A percentile compares a stretch with the other conserved stretches of the same genome.
phyloP scores from a whole-genome alignment of 2,888 invertebrate genomes.

The Nymphalis urticae region DNA sequence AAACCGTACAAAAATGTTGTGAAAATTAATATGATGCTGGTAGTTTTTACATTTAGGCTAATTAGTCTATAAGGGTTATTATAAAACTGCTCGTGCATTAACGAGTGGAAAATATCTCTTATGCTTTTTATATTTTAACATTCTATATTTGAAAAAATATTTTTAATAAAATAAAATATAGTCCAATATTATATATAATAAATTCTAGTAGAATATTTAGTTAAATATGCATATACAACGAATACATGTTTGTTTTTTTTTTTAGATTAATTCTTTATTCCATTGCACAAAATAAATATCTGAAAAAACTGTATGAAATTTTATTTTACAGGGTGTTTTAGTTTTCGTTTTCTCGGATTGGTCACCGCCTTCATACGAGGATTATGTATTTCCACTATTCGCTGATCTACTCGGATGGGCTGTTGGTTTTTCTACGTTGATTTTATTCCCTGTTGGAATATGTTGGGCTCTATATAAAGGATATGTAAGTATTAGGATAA shows the following conservation, averaged over 20 bases:
- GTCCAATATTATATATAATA: too few species aligned
- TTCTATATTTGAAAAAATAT: background rate
- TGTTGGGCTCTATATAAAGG: slow-evolving; percentile 66
- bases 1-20: background rate
- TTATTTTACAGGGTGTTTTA: slow-evolving; percentile 83
- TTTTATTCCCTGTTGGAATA: slow-evolving; percentile 85
- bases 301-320: slow-evolving; percentile 37
- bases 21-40: slow-evolving; percentile 1
- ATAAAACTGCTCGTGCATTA: slow-evolving; percentile 31
- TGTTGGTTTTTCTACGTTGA: slow-evolving; percentile 86
- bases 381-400: slow-evolving; percentile 86
- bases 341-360: slow-evolving; percentile 87
- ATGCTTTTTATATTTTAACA: background rate
- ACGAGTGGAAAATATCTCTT: slow-evolving; percentile 1
- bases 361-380: slow-evolving; percentile 83
- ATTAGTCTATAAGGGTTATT: slow-evolving; percentile 11
- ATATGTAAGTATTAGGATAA: slow-evolving; percentile 56
- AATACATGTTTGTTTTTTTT: too few species aligned
- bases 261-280: too few species aligned
- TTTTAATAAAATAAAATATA: too few species aligned
- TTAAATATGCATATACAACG: too few species aligned
- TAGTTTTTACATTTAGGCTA: slow-evolving; percentile 17
- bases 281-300: too few species aligned
- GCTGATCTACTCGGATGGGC: slow-evolving; percentile 87
- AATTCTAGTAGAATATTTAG: too few species aligned